Percentiles rank a stretch among this genome's conserved stretches.
phyloP scores from a whole-genome alignment of 2,113 vertebrate species.

The Psilopogon haemacephalus region DNA sequence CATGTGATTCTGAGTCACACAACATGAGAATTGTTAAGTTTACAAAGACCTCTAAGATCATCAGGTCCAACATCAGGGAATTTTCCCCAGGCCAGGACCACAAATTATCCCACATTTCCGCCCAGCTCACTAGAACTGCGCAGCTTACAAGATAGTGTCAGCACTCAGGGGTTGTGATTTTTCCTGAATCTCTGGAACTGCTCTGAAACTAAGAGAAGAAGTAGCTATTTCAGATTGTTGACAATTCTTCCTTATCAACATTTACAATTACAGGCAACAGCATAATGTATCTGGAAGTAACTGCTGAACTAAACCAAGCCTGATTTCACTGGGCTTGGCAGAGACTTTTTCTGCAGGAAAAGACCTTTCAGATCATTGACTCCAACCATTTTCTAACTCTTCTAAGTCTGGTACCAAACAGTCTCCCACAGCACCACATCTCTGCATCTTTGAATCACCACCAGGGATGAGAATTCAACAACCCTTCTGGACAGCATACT shows the following conservation, averaged over 20 bases:
- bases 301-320: background rate
- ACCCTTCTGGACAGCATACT: no score
- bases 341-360: background rate
- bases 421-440: no score
- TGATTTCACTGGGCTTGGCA: background rate
- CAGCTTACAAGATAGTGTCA: background rate
- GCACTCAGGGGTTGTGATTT: background rate
- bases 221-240: background rate
- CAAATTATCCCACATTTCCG: background rate
- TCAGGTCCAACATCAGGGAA: background rate
- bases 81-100: background rate
- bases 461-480: no score
- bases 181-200: background rate
- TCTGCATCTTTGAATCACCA: no score
- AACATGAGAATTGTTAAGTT: no score
- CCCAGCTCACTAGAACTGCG: accelerated
- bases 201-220: background rate
- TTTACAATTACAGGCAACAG: background rate
- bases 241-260: background rate
- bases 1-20: no score
- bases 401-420: no score
- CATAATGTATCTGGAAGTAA: accelerated
- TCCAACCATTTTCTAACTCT: no score
- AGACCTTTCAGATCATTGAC: no score
- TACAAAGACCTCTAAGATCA: no score